These are phyloP conservation scores for Eucera pruinosa DNA, from an alignment of 2,888 invertebrate species.

Conservation along the genomic window DNA sequence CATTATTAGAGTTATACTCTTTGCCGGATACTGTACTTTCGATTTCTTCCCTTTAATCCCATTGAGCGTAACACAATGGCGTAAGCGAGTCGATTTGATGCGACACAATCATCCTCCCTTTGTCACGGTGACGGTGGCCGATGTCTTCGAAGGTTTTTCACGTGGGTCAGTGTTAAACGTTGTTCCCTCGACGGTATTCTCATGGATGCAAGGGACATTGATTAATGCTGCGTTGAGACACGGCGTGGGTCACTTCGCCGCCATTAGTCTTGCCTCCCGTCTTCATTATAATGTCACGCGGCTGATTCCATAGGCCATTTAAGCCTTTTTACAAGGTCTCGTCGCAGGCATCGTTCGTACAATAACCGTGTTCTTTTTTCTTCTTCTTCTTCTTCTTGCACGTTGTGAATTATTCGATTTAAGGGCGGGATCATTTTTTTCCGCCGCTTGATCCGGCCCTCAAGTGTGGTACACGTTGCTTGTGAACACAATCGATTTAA, in stretches of 20 bases:
- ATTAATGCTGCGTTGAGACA: conserved; percentile 67
- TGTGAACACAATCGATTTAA: conserved; percentile 44
- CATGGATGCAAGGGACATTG: conserved; percentile 64
- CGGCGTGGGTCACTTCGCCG: conserved; percentile 66
- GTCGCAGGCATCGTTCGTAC: conserved; percentile 44
- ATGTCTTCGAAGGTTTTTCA: conserved; percentile 58
- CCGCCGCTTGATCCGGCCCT: too few species aligned
- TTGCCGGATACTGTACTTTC: neutral
- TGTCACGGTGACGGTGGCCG: conserved; percentile 59
- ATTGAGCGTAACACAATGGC: neutral
- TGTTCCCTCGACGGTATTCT: conserved; percentile 57
- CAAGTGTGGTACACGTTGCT: too few species aligned
- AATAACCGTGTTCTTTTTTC: conserved; percentile 20
- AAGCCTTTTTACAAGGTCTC: conserved; percentile 52
- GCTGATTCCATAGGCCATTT: conserved; percentile 68
- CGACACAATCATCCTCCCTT: conserved; percentile 49
- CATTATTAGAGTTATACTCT: too few species aligned
- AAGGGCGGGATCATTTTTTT: conserved; percentile 10
- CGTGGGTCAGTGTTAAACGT: conserved; percentile 59
- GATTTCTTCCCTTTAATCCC: conserved; percentile 6
- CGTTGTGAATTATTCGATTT: neutral
- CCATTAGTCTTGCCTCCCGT: conserved; percentile 75
- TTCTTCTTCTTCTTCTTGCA: conserved; percentile 32
- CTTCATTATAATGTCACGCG: conserved; percentile 72
- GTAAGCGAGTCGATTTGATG: conserved; percentile 8